Evolutionary conservation across 2,888 invertebrate species (phyloP), one percentile per base, ranked within the genome.

Genomic region (Rotaria magnacalcarata): DNA sequence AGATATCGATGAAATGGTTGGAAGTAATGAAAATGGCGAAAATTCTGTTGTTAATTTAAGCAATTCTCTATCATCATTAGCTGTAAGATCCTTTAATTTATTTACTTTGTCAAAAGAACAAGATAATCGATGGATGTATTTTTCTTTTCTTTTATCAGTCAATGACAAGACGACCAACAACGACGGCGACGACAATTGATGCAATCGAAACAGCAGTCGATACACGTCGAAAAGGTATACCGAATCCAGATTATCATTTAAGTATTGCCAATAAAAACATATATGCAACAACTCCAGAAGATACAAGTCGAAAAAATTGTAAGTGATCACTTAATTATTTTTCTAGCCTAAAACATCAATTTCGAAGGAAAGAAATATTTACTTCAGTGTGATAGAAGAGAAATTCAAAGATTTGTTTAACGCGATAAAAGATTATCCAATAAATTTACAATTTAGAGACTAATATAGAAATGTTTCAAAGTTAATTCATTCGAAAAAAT

Each of bases 11-110:
- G 80, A 47, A n/a, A 80, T 80, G 80, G 80, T 47, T 47, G n/a
- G n/a, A 11, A n/a, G 47, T 11, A 21, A 21, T 47, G 80, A 80
- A 47, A 47, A 24, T 80, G 80, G 47, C 5, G 47, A 47, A 80
- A 7, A 47, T 80, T 0, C 80, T 10, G 80, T 34, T 67, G 67
- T 80, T 24, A 47, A 80, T 47, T 4, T 80, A 3, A 47, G 80
- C 34, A 80, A 47, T 80, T 80, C 80, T 47, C 24, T 80, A 80
- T 80, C 80, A 43, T 80, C 80, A 47, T 80, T 80, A 80, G 80
- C 47, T 10, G 80, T 80, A 47, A 47, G 80, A 80, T 43, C 24
- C 2, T 11, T 21, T 24, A 43, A 21, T 47, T 21, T 7, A 21
- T 47, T 21, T 7, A 11, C 14, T 24, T 24, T 41, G 52, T 16